Conservation (phyloP, 2,888 invertebrate genomes). For the Drosophila niveifrons region DNA sequence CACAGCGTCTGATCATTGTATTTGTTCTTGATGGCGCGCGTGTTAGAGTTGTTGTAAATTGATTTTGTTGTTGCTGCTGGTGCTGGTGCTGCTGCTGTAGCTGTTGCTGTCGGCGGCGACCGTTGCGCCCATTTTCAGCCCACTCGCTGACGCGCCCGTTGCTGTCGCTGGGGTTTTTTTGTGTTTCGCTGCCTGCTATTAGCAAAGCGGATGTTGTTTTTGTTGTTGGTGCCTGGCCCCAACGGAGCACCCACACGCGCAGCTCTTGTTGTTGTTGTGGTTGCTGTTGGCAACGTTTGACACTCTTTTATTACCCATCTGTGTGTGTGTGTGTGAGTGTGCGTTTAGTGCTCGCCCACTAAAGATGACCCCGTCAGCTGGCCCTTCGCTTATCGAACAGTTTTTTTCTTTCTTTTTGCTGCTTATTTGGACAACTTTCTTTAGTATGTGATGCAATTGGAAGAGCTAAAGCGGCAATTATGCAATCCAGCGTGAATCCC, state of each 20-base stretch:
- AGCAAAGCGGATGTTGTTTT: slow-evolving; percentile 81
- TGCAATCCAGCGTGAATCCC: slow-evolving; percentile 9
- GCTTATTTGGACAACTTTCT: no score
- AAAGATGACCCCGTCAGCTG: slow-evolving; percentile 56
- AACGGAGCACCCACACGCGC: slow-evolving; percentile 66
- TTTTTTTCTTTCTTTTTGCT: neutral
- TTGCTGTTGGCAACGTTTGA: slow-evolving; percentile 64
- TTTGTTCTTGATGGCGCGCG: slow-evolving; percentile 69
- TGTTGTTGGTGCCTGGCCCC: slow-evolving; percentile 51
- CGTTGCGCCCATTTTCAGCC: slow-evolving; percentile 84
- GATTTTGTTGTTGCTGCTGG: slow-evolving; percentile 67
- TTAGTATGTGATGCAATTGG: slow-evolving; percentile 10
- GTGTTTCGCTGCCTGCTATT: slow-evolving; percentile 65
- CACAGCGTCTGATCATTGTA: slow-evolving; percentile 67
- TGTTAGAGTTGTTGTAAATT: slow-evolving; percentile 74
- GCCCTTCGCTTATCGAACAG: slow-evolving; percentile 56
- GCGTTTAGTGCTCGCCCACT: slow-evolving; percentile 60
- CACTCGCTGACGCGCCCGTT: slow-evolving; percentile 75
- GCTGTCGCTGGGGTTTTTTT: slow-evolving; percentile 46
- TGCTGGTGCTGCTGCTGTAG: slow-evolving; percentile 39
- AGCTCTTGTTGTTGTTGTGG: slow-evolving; percentile 47
- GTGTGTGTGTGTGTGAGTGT: slow-evolving; percentile 30
- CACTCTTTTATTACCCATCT: slow-evolving; percentile 50
- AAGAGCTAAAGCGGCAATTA: neutral
- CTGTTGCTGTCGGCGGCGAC: slow-evolving; percentile 42